A percentile compares a stretch with the other conserved stretches of the same genome.
Conservation (phyloP, 2,888 invertebrate genomes). For the Lissocephala sabroskyi region DNA sequence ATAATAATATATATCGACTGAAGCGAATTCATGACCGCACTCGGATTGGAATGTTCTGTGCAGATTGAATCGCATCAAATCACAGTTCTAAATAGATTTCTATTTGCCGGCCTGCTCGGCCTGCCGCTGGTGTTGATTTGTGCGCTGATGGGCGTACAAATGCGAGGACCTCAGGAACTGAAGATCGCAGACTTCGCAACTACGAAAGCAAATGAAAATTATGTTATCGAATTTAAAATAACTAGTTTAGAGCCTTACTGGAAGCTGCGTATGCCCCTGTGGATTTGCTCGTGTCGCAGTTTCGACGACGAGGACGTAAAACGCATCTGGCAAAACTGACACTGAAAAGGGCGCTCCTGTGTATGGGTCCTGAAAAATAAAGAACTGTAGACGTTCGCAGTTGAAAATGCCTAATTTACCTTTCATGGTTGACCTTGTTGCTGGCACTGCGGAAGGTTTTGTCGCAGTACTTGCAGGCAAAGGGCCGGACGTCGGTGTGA, state of each 20-base stretch:
- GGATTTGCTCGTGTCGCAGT: constrained; percentile 35
- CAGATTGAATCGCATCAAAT: no score
- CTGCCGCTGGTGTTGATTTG: constrained; percentile 38
- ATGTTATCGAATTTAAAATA: no score
- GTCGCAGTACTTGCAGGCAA: constrained; percentile 32
- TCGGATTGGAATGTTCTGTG: no score
- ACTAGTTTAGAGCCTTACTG: constrained; percentile 24
- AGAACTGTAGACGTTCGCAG: not conserved
- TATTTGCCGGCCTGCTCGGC: no score
- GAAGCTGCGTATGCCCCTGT: constrained; percentile 29
- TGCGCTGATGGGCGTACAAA: constrained; percentile 27
- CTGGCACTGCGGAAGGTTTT: constrained; percentile 49
- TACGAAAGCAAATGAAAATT: no score
- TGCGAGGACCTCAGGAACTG: constrained; percentile 41
- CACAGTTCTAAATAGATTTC: no score
- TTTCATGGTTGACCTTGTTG: constrained; percentile 40
- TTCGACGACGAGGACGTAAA: constrained; percentile 38
- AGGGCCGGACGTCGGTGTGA: constrained; percentile 36
- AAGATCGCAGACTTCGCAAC: constrained; percentile 40
- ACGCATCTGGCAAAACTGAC: constrained; percentile 35
- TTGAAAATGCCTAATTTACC: constrained; percentile 9
- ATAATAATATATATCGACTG: no score
- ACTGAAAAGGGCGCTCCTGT: constrained; percentile 43
- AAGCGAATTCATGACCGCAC: no score
- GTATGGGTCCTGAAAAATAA: constrained; percentile 36